Conservation (phyloP, 2,113 vertebrate genomes). For the Larimichthys crocea region DNA sequence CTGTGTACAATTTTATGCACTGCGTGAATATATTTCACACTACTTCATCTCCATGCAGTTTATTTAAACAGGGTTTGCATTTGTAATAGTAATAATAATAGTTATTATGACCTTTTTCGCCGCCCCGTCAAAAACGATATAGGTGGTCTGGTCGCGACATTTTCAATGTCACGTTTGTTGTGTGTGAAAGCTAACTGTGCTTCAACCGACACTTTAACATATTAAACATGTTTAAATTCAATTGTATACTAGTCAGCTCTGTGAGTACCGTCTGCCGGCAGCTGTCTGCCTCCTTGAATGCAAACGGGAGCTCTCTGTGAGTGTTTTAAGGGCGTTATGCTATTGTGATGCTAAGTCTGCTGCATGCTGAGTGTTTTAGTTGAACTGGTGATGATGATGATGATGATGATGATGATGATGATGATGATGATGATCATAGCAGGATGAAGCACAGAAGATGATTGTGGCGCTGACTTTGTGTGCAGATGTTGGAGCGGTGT, state of each 20-base stretch:
- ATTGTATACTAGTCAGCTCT: slow-evolving; percentile 50
- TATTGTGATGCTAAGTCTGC: neutral
- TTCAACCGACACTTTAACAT: neutral
- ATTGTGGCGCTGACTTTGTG: neutral
- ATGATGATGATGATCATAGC: neutral
- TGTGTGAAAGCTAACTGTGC: neutral
- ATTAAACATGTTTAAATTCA: slow-evolving; percentile 68
- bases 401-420: no score
- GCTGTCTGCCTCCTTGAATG: slow-evolving; percentile 30
- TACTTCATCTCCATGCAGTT: accelerated
- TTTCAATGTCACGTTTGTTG: slow-evolving; percentile 80
- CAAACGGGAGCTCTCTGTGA: slow-evolving; percentile 63
- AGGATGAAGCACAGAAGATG: no score
- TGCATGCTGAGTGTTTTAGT: neutral
- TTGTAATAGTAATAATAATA: neutral
- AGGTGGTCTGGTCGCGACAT: neutral
- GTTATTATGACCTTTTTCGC: accelerated
- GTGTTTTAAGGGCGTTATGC: slow-evolving; percentile 29
- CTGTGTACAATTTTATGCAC: no score
- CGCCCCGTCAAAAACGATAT: neutral
- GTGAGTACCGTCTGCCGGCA: slow-evolving; percentile 59
- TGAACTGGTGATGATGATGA: no score
- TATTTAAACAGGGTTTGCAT: accelerated
- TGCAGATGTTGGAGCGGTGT: slow-evolving; percentile 52
- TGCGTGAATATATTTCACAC: accelerated